A percentile compares a stretch with the other conserved stretches of the same genome.
Conservation (phyloP, 2,113 vertebrate species). For the Phalacrocorax carbo region DNA sequence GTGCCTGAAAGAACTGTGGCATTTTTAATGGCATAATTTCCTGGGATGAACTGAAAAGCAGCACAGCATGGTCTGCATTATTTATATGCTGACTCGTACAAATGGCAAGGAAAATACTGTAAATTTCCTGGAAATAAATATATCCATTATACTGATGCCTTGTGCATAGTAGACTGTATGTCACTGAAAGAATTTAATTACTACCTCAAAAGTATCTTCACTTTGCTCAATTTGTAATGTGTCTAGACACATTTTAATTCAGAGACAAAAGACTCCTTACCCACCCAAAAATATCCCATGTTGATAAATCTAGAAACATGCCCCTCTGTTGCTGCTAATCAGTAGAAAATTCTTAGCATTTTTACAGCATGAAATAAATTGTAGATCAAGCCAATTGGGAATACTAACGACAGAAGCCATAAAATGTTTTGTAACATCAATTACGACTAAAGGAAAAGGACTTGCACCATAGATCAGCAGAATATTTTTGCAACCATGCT, state of each 20-base stretch:
- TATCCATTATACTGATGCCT: conserved; percentile 24
- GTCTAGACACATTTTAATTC: conserved; percentile 14
- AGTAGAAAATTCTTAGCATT: conserved; percentile 3
- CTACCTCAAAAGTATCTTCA: neutral
- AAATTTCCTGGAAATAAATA: conserved; percentile 72
- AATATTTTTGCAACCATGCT: conserved; percentile 1
- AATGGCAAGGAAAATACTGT: conserved; percentile 34
- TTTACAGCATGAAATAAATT: conserved; percentile 5
- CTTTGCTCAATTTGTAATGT: neutral
- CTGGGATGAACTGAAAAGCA: conserved; percentile 53
- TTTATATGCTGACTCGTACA: conserved; percentile 70
- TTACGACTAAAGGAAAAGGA: conserved; percentile 29
- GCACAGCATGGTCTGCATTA: conserved; percentile 72
- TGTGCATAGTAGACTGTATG: neutral
- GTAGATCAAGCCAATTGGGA: neutral
- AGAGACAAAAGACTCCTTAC: conserved; percentile 11
- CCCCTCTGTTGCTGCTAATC: neutral
- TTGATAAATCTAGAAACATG: neutral
- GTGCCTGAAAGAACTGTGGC: neutral
- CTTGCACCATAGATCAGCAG: conserved; percentile 16
- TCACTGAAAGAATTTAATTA: conserved; percentile 33
- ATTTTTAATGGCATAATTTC: conserved; percentile 70
- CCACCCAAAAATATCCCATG: neutral
- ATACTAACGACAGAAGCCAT: conserved; percentile 31
- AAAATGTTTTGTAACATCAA: conserved; percentile 41